Percentiles rank a stretch among this genome's conserved stretches.
phyloP scores from a whole-genome alignment of 2,113 vertebrate species.

The Toxostoma redivivum region DNA sequence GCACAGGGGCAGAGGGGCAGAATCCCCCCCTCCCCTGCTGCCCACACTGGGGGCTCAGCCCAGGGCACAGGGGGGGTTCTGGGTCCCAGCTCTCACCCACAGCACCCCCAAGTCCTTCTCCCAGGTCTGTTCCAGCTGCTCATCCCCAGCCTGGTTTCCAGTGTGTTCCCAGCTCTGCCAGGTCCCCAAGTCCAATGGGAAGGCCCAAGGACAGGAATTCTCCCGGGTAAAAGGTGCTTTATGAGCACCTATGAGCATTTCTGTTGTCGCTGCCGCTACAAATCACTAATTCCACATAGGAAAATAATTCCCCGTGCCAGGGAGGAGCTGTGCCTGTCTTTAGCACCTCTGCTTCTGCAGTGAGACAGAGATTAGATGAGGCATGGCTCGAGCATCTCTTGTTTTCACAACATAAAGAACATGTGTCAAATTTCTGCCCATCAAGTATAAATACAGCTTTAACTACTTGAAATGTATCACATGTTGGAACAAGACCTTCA shows the following conservation, averaged over 20 bases:
- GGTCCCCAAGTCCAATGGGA: background rate
- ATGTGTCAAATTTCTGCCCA: background rate
- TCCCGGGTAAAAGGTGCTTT: background rate
- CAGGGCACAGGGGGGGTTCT: background rate
- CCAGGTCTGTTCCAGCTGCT: background rate
- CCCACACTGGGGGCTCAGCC: background rate
- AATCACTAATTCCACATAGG: background rate
- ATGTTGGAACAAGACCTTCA: background rate
- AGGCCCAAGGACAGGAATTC: background rate
- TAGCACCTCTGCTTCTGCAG: background rate
- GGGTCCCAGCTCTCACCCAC: background rate
- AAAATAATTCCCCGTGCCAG: background rate
- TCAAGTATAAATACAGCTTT: background rate
- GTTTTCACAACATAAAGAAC: background rate
- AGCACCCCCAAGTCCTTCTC: background rate
- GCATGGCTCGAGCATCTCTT: background rate
- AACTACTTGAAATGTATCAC: background rate
- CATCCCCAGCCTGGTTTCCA: background rate
- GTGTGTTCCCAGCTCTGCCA: background rate
- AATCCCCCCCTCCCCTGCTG: background rate
- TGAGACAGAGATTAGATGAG: background rate
- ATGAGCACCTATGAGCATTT: background rate
- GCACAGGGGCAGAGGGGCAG: background rate
- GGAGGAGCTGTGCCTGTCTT: background rate
- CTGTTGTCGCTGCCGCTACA: background rate